A percentile compares a stretch with the other conserved stretches of the same genome.
Evolutionary conservation across 2,113 vertebrate species (phyloP).

Genomic region (Lophura nycthemera): DNA sequence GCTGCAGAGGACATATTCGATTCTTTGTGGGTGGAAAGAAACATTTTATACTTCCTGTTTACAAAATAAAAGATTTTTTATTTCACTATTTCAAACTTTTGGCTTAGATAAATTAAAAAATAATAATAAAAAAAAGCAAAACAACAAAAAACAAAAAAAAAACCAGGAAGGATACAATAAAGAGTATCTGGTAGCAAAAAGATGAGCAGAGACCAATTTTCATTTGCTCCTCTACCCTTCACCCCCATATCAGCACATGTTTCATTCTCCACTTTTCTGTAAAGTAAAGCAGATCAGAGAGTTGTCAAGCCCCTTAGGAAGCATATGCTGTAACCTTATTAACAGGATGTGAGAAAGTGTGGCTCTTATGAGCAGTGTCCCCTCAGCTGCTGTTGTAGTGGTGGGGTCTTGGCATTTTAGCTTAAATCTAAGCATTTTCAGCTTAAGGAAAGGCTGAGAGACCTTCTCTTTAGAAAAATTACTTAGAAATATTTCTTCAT

Average conservation of each 20-base stretch:
- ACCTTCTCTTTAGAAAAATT: not conserved
- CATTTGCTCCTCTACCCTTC: not conserved
- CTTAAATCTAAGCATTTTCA: not conserved
- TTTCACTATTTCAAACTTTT: not conserved
- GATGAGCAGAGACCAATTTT: not conserved
- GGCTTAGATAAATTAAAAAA: not conserved
- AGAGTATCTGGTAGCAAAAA: not conserved
- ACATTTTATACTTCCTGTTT: not conserved
- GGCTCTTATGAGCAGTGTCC: not conserved
- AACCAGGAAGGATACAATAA: not conserved
- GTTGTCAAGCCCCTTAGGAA: not conserved
- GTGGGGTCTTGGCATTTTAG: no score
- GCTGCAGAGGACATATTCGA: not conserved
- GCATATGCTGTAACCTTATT: not conserved
- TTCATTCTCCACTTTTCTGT: not conserved
- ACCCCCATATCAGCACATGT: not conserved
- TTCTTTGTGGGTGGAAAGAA: not conserved
- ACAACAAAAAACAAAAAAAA: not conserved
- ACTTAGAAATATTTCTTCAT: slow-evolving; percentile 35
- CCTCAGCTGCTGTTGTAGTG: not conserved
- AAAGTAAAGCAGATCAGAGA: not conserved
- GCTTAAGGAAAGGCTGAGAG: not conserved
- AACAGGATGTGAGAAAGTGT: not conserved
- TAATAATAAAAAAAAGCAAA: not conserved
- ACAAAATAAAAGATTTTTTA: not conserved